Evolutionary conservation across 2,888 invertebrate species (phyloP).

Genomic region (Archips xylosteana): DNA sequence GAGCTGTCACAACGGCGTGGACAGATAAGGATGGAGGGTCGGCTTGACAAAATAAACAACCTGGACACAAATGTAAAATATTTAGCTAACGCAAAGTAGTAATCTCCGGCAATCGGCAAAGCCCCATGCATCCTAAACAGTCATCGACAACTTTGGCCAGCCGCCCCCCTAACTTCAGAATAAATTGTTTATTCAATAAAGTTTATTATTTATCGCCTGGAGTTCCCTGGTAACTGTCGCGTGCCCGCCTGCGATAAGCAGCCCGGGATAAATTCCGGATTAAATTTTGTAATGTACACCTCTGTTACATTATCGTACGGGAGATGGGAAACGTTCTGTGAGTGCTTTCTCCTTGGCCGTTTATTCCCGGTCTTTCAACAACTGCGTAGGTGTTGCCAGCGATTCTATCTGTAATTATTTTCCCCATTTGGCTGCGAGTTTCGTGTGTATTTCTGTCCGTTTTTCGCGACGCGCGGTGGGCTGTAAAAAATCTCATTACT

Average conservation of each 20-base stretch:
- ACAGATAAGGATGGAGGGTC: not conserved
- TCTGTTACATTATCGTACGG: constrained; percentile 9
- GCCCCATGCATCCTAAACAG: constrained; percentile 22
- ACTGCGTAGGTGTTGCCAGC: not conserved
- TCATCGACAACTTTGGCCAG: constrained; percentile 24
- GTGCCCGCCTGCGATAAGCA: constrained; percentile 43
- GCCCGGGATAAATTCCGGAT: constrained; percentile 39
- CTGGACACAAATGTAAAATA: not conserved
- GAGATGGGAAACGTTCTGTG: constrained; percentile 16
- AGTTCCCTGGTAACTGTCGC: constrained; percentile 41
- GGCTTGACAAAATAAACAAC: not conserved
- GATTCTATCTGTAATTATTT: constrained; percentile 22
- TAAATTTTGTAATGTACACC: constrained; percentile 37
- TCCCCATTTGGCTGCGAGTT: not conserved
- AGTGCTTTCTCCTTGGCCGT: constrained; percentile 1
- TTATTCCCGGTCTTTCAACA: not conserved
- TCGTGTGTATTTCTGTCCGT: not conserved
- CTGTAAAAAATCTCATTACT: constrained; percentile 39
- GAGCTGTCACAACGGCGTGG: constrained; percentile 4
- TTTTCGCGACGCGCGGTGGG: constrained; percentile 14
- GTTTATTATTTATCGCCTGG: constrained; percentile 47
- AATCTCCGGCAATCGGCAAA: constrained; percentile 5
- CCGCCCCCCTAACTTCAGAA: constrained; percentile 20
- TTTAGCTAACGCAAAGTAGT: constrained; percentile 1
- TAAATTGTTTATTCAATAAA: constrained; percentile 48